Conservation (phyloP, 2,113 vertebrate genomes). For the Cygnus atratus region DNA sequence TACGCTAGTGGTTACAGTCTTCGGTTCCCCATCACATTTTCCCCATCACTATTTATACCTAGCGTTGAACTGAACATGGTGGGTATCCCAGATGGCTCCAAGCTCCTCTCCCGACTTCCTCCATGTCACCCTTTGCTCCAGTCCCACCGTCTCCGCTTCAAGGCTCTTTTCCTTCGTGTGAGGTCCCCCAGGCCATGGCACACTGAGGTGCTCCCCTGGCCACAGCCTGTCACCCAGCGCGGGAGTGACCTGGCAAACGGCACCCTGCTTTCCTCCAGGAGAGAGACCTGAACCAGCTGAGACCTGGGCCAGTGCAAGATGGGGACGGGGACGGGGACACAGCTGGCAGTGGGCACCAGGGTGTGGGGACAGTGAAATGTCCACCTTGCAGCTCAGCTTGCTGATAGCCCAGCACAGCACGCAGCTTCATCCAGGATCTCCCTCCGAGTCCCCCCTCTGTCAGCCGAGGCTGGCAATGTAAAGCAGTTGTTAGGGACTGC, state of each 20-base stretch:
- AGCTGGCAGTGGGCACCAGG: not conserved
- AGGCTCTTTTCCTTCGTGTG: not conserved
- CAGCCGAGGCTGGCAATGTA: not conserved
- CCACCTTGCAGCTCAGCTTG: not conserved
- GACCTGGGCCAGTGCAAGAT: not conserved
- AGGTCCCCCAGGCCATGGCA: not conserved
- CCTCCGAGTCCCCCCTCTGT: not conserved
- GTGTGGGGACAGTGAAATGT: not conserved
- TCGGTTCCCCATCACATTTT: conserved; percentile 12
- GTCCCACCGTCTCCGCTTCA: not conserved
- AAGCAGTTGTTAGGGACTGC: not conserved
- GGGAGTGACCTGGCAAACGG: not conserved
- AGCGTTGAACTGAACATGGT: not conserved
- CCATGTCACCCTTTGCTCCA: not conserved
- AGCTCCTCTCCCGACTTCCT: not conserved
- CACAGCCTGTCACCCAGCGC: not conserved
- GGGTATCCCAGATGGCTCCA: not conserved
- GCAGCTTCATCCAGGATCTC: not conserved
- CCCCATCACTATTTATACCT: not conserved
- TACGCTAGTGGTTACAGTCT: conserved; percentile 11
- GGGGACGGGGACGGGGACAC: rapidly evolving
- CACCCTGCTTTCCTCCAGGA: not conserved
- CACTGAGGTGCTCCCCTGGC: not conserved
- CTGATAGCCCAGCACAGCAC: not conserved
- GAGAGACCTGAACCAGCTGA: rapidly evolving